Evolutionary conservation across 2,888 invertebrate species (phyloP).

Genomic region (Synergus umbraculus): DNA sequence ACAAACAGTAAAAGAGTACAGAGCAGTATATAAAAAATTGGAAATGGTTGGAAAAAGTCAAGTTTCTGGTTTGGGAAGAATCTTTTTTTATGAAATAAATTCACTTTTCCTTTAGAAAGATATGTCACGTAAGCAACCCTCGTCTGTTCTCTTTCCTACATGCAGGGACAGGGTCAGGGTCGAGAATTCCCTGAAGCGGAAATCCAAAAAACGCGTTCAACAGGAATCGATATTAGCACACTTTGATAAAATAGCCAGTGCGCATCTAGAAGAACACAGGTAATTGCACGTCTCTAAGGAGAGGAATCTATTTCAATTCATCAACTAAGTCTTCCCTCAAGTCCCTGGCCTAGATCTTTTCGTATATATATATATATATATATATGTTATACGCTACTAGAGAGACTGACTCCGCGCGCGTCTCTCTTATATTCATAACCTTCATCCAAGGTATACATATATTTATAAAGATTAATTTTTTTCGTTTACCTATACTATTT

Average conservation of each 20-base stretch:
- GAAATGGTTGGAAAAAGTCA: conserved; percentile 5
- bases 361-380: neutral
- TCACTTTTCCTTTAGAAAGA: neutral
- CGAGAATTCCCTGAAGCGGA: conserved; percentile 49
- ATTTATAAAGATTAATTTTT: too few relatives aligned
- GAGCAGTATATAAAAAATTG: neutral
- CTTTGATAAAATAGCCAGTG: conserved; percentile 60
- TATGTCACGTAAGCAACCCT: neutral
- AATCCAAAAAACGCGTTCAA: conserved; percentile 57
- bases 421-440: neutral
- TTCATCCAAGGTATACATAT: neutral
- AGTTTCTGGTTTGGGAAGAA: neutral
- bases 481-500: too few relatives aligned
- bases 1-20: too few relatives aligned
- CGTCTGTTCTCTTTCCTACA: neutral
- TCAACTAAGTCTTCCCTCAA: neutral
- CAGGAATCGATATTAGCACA: conserved; percentile 63
- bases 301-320: neutral
- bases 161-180: conserved; percentile 55
- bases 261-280: conserved; percentile 55
- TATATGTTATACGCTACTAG: too few relatives aligned
- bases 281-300: conserved; percentile 43
- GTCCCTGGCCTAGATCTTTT: neutral
- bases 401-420: neutral
- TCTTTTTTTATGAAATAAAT: neutral